Conservation (phyloP, 2,888 invertebrate species). For the Pseudoips prasinana region DNA sequence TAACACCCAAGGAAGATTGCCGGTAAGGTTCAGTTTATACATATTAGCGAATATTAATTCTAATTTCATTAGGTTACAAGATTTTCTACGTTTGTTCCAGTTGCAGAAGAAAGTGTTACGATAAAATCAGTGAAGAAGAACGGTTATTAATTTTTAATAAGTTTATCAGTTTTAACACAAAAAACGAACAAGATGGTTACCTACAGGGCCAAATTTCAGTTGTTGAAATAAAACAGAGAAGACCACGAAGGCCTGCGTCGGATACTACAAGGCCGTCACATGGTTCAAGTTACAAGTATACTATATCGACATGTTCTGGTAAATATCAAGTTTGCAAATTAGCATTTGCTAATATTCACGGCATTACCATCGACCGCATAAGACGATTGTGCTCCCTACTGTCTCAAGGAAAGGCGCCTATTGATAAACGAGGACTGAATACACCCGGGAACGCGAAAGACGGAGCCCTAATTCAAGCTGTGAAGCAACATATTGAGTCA, state of each 20-base stretch:
- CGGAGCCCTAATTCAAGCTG: constrained; percentile 3
- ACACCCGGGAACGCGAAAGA: constrained; percentile 2
- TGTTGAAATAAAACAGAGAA: constrained; percentile 1
- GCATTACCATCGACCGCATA: constrained; percentile 3
- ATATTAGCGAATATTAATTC: no score
- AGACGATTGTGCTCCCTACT: constrained; percentile 4
- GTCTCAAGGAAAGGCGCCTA: constrained; percentile 1
- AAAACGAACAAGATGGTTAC: constrained; percentile 3
- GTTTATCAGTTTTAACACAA: no score
- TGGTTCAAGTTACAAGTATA: constrained; percentile 1
- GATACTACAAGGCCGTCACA: neutral
- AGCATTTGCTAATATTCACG: constrained; percentile 2
- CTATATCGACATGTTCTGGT: no score
- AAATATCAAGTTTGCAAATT: neutral
- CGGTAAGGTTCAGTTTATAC: no score
- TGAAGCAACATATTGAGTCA: constrained; percentile 2
- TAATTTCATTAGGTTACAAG: no score
- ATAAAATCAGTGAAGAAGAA: no score
- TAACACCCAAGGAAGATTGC: no score
- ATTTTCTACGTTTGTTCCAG: no score
- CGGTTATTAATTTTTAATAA: no score
- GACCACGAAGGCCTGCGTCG: neutral
- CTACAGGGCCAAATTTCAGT: constrained; percentile 1
- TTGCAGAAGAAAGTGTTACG: no score
- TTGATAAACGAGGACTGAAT: constrained; percentile 3